Conservation (phyloP, 2,797 vertebrate species). For the Clarias pachynema region DNA sequence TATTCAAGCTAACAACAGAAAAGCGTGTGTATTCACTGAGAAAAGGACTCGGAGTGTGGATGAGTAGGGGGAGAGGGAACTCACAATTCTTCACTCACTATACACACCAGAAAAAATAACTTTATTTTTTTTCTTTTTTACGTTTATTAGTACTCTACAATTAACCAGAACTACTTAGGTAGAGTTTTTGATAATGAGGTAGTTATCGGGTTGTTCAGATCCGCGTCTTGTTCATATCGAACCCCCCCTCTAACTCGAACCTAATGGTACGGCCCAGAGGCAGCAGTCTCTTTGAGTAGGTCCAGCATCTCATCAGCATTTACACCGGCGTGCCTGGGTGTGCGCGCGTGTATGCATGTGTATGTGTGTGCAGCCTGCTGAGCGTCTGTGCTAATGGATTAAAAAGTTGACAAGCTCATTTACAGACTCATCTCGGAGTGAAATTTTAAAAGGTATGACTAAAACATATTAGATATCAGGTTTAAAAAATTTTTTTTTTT, state of each 20-base stretch:
- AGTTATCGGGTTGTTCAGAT: background rate
- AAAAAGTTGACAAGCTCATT: slow-evolving; percentile 12
- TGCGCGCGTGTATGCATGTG: background rate
- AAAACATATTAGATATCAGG: background rate
- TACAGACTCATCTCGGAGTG: slow-evolving; percentile 11
- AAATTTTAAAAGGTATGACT: slow-evolving; percentile 22
- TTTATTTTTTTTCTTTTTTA: background rate
- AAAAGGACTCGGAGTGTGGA: background rate
- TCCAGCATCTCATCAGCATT: slow-evolving; percentile 31
- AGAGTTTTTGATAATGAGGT: background rate
- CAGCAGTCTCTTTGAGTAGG: slow-evolving; percentile 65
- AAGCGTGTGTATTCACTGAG: slow-evolving; percentile 64
- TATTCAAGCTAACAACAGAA: slow-evolving; percentile 46
- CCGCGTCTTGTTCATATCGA: background rate
- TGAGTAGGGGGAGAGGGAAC: background rate
- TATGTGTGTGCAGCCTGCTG: background rate
- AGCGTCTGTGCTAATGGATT: slow-evolving; percentile 34
- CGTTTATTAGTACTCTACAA: background rate
- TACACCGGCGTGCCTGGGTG: slow-evolving; percentile 20
- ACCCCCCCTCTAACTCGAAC: background rate
- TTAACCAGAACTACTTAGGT: background rate
- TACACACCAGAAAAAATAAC: background rate
- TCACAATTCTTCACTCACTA: background rate
- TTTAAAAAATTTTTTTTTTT: too few species aligned
- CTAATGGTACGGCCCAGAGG: slow-evolving; percentile 60